These are phyloP conservation scores for Muntiacus muntjak DNA, from an alignment of 2,113 vertebrate species.

Conservation along the genomic window DNA sequence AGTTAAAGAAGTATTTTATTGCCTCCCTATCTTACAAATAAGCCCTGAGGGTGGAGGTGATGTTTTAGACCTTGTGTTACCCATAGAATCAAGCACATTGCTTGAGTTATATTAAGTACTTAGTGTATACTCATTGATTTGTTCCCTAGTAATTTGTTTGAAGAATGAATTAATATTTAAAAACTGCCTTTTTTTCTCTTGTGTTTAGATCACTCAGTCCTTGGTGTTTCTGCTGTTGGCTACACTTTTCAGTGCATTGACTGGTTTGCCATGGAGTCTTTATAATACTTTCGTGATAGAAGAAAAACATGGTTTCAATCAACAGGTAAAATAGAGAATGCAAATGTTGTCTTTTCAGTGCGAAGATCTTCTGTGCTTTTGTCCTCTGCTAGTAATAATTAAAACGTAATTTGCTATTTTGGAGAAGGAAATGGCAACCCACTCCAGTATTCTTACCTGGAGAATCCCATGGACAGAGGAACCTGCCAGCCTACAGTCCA, in stretches of 20 bases:
- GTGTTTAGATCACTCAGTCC: slow-evolving; percentile 91
- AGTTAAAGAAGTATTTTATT: not conserved
- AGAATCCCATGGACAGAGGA: not conserved
- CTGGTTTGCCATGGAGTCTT: slow-evolving; percentile 96
- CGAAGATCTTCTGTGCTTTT: slow-evolving; percentile 2
- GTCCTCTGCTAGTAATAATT: not conserved
- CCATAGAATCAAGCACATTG: not conserved
- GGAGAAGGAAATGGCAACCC: not conserved
- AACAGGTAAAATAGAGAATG: slow-evolving; percentile 86
- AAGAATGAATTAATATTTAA: slow-evolving; percentile 20
- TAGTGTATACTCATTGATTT: not conserved
- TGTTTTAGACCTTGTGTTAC: not conserved
- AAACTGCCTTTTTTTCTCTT: slow-evolving; percentile 8
- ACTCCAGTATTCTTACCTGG: not conserved
- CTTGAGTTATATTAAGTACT: not conserved
- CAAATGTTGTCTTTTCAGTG: slow-evolving; percentile 5
- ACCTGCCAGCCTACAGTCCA: not conserved
- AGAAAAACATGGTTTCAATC: slow-evolving; percentile 98
- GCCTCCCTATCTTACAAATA: not conserved
- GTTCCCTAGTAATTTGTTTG: slow-evolving; percentile 2
- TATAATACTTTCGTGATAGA: slow-evolving; percentile 98
- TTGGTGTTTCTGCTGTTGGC: slow-evolving; percentile 92
- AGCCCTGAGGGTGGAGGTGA: not conserved
- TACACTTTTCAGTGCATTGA: slow-evolving; percentile 94
- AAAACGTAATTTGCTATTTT: not conserved